Conservation (phyloP, 2,888 invertebrate genomes). For the Shargacucullia verbasci region DNA sequence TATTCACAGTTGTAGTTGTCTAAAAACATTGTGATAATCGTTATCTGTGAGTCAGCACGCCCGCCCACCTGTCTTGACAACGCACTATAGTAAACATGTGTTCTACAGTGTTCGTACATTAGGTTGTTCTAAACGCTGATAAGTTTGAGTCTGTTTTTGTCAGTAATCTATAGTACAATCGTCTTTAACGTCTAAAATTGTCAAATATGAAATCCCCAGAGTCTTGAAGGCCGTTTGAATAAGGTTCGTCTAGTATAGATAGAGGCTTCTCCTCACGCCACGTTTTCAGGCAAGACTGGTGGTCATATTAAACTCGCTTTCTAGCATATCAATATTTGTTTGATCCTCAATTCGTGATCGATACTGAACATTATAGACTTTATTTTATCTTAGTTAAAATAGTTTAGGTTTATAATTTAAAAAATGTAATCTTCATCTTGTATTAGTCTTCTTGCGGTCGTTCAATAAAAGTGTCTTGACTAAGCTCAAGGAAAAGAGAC, state of each 20-base stretch:
- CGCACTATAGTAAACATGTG: constrained; percentile 46
- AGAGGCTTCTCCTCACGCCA: not conserved
- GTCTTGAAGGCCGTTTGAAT: too few species aligned
- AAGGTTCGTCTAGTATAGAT: too few species aligned
- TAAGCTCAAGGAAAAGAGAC: constrained; percentile 52
- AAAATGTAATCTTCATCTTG: constrained; percentile 7
- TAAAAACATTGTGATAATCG: constrained; percentile 61
- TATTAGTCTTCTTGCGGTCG: constrained; percentile 7
- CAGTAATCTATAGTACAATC: too few species aligned
- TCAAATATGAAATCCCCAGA: too few species aligned
- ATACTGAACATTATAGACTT: too few species aligned
- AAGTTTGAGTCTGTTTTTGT: too few species aligned
- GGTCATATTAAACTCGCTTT: too few species aligned
- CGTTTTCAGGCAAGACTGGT: not conserved
- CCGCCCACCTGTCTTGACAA: constrained; percentile 64
- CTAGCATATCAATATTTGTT: too few species aligned
- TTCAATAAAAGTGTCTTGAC: constrained; percentile 32
- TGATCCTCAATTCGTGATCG: too few species aligned
- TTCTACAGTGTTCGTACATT: constrained; percentile 19
- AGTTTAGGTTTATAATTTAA: constrained; percentile 5
- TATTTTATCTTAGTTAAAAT: too few species aligned
- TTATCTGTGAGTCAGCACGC: constrained; percentile 68
- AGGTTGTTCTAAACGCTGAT: too few species aligned
- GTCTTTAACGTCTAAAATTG: too few species aligned
- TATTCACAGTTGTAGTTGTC: constrained; percentile 57